Base-by-base conservation (phyloP, 2,797 vertebrate genomes). In the Hephaestus fuliginosus region DNA sequence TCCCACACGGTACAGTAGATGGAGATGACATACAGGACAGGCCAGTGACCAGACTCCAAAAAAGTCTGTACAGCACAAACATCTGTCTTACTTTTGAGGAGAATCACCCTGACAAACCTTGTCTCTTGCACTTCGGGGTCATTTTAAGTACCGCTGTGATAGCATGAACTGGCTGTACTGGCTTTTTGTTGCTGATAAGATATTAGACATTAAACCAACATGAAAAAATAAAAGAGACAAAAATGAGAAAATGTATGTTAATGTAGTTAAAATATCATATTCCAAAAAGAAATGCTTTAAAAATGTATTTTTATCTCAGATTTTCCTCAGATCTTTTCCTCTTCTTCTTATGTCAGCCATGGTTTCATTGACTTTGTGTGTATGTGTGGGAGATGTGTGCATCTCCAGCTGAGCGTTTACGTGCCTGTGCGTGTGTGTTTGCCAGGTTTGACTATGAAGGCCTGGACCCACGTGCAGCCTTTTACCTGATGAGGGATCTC, bases 361-460 rank as follows among this genome's bases (percentile, higher is more conserved):
- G 18, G 17, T 60, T 39, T 48, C 8, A 39, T 6, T 43, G 11
- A 12, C 18, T 57, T 20, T 49, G 41, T 33, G 11, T 55, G 36
- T 43, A 9, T 58, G 2, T 46, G 46, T 66, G 18, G 22, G 8
- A 8, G 17, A 3, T 3, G 1, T 17, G 44, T 33, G 22, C 0
- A 11, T 70, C 28, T 9, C 7, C 20, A 33, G 43, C 39, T 62
- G 1, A 68, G 46, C 51, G 36, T 71, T 41, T 36, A 36, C 67
- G 11, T 49, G 52, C 72, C 20, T 33, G 20, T 76, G 20, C 70
- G 11, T 73, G 18, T 49, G 17, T 84, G 6, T 33, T 55, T 55
- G 12, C 74, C 83, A 99, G 98, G 93, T 99, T 99, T 95, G 98
- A 99, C 93, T 99, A 99, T 12, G 98, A 99, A 90, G 97, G 95